Evolutionary conservation across 1,140 invertebrate genomes (phyloP).

Genomic region (Linepithema humile): DNA sequence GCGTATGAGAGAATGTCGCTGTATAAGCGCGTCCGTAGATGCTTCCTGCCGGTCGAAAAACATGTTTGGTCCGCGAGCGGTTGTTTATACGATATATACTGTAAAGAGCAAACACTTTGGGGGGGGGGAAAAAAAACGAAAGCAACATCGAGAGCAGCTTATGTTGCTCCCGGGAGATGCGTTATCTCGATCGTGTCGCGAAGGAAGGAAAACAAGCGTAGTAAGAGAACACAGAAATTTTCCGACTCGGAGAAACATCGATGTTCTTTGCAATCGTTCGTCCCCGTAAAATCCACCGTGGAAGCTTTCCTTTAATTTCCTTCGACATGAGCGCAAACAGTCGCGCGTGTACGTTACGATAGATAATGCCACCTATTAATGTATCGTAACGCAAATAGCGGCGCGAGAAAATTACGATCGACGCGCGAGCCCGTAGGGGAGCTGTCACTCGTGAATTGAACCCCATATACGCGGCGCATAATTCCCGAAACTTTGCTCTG

Average conservation of each 20-base stretch:
- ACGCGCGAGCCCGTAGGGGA: not conserved
- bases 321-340: not conserved
- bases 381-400: constrained; percentile 36
- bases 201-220: not conserved
- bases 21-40: not conserved
- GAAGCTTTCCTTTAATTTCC: not conserved
- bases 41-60: constrained; percentile 60
- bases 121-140: constrained; percentile 22
- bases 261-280: not conserved
- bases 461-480: not conserved
- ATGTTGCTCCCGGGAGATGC: constrained; percentile 19
- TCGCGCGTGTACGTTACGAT: not conserved
- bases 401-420: constrained; percentile 20
- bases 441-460: not conserved
- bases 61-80: constrained; percentile 65
- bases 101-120: constrained; percentile 62
- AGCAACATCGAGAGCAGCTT: constrained; percentile 26
- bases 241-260: not conserved
- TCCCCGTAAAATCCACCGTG: too few species aligned
- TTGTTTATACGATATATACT: constrained; percentile 65
- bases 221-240: not conserved
- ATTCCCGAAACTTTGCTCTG: constrained; percentile 3
- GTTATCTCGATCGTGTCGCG: constrained; percentile 42
- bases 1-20: constrained; percentile 15
- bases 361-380: constrained; percentile 9